Base-by-base conservation (phyloP, 53 echinoderm and acorn worm genomes). In the Luidia sarsii region DNA sequence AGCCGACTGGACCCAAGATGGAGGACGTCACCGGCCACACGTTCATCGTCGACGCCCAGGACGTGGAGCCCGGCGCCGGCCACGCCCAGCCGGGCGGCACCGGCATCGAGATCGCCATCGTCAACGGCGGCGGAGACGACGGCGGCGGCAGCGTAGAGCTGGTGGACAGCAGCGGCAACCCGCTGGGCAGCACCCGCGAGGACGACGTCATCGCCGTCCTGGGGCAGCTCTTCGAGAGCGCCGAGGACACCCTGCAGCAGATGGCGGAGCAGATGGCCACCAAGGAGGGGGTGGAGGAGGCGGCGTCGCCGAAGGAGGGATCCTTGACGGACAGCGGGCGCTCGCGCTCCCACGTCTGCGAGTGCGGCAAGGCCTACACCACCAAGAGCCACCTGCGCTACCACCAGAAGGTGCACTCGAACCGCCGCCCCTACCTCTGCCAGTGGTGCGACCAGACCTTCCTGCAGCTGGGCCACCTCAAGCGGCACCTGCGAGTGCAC, bases 181-280 rank as follows among this genome's bases (percentile, higher is more conserved):
- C 88, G 32, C 65, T 80, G 50, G 33, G 50, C 57, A 31, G 84
- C 41, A n/a, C n/a, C n/a, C 71, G 45, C 33, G 77, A 77, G 77
- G 77, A 77, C 19, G 77, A 77, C 62, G 77, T 77, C 61, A 77
- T 77, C 46, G 77, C 77, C 0, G 77, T 77, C 21, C 29, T 77
- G 2, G 77, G 77, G 7, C 77, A 77, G 32, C 19, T 77, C 22
- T 48, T 77, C n/a, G 77, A 61, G 48, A 61, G 77, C 7, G 60
- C 77, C 20, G 77, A 77, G 16, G 77, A 61, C 48, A 72, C 72
- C 36, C 4, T 77, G 2, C 77, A 77, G 60, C 77, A 77, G 2
- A 77, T 77, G 77, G 77, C 77, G 0, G 31, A 61, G 5, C 77
- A 77, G 77, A 77, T 77, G 9, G 46, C 41, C 18, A 2, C 77